phyloP scores from a whole-genome alignment of 2,113 vertebrate genomes.

The Chaetodon trifascialis region DNA sequence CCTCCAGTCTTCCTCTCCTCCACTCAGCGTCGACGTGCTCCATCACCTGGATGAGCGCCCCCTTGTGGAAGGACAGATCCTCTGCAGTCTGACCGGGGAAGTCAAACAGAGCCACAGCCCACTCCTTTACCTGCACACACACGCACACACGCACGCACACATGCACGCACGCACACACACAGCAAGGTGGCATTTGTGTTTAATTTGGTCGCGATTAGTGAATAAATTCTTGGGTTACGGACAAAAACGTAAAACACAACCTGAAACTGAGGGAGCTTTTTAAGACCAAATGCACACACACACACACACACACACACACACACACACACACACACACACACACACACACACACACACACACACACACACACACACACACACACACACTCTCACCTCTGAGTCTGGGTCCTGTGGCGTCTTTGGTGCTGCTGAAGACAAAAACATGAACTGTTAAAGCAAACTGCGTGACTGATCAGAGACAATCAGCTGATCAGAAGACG shows the following conservation, averaged over 20 bases:
- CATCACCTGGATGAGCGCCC: conserved; percentile 88
- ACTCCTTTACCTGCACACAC: conserved; percentile 72
- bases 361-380: background rate
- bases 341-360: conserved; percentile 1
- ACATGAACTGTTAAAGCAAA: too few species aligned
- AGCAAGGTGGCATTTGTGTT: too few species aligned
- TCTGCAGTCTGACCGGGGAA: conserved; percentile 91
- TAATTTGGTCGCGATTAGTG: too few species aligned
- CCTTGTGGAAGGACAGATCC: conserved; percentile 90
- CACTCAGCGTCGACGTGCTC: conserved; percentile 87
- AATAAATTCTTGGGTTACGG: too few species aligned
- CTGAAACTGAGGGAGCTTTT: too few species aligned
- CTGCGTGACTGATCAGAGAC: too few species aligned
- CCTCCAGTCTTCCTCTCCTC: conserved; percentile 88
- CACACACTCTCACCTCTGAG: conserved; percentile 38
- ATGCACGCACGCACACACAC: background rate
- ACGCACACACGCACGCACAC: background rate
- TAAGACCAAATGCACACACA: too few species aligned
- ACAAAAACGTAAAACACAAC: too few species aligned
- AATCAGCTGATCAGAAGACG: too few species aligned
- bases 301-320: background rate
- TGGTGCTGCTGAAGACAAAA: conserved; percentile 3
- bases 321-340: background rate
- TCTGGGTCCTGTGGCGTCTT: background rate
- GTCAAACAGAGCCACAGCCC: conserved; percentile 91